Evolutionary conservation across 2,888 invertebrate species (phyloP), one percentile per base, ranked within the genome.

Genomic region (Beris morrisii): DNA sequence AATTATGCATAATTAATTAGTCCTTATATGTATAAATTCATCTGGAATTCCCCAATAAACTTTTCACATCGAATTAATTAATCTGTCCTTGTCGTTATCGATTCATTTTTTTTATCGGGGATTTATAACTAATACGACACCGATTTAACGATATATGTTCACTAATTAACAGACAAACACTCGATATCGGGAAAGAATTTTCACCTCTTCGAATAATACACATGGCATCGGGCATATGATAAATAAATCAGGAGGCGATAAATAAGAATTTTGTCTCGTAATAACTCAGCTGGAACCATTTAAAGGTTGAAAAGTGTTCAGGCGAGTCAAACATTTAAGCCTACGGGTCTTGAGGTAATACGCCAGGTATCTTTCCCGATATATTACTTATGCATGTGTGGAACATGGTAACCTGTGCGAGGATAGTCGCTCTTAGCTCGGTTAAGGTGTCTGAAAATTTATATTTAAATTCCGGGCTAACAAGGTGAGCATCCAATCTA

Each of bases 241-340:
- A 76, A 78, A 77, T 78, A 78, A 78, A 78, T 78, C 78, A 78
- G 77, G 77, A 77, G 78, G 78, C 78, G 78, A 78, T 78, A 78
- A 78, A 78, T 78, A 78, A 78, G 78, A 77, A 78, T 78, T 78
- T 78, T 78, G 78, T 78, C 78, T 78, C 78, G 78, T 78, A 78
- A 78, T 78, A 78, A 78, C 78, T 78, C 64, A 78, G 78, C 78
- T 75, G 78, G 78, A 77, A 76, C 75, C 61, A 50, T 61, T 61
- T 64, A 63, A 30, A 31, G 28, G 45, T 44, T 31, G 58, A 58
- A 58, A 50, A 38, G 61, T 52, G 22, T 22, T 50, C 61, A 50
- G 43, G 50, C 50, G 61, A 61, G 52, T 52, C 50, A 50, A 61
- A 61, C 61, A 61, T 61, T 52, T 38, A 61, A 61, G 61, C 61